Percentiles rank a stretch among this genome's conserved stretches.
Evolutionary conservation across 2,113 vertebrate genomes (phyloP).

Genomic region (Cebidichthys violaceus): DNA sequence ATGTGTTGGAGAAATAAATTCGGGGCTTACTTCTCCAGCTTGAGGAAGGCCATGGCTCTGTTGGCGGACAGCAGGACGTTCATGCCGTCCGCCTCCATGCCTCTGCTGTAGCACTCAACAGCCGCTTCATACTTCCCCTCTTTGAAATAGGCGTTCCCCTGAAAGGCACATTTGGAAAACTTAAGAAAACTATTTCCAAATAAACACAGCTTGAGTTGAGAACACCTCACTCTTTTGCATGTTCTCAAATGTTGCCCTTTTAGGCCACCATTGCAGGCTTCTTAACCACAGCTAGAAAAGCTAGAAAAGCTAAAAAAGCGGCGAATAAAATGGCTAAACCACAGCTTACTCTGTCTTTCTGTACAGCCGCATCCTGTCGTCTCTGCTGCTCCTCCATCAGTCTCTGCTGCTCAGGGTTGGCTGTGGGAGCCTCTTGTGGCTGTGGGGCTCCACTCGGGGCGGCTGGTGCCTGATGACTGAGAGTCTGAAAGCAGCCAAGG

Average conservation of each 20-base stretch:
- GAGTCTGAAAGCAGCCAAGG: constrained; percentile 42
- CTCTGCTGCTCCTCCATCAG: constrained; percentile 82
- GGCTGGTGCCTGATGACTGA: neutral
- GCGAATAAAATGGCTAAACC: no score
- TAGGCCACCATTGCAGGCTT: neutral
- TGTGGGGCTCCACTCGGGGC: constrained; percentile 1
- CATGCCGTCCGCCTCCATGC: constrained; percentile 90
- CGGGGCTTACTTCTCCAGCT: constrained; percentile 87
- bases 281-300: neutral
- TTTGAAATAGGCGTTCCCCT: constrained; percentile 98
- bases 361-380: constrained; percentile 90
- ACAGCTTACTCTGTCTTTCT: constrained; percentile 91
- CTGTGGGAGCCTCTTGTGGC: constrained; percentile 29
- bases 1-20: neutral
- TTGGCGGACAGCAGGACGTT: constrained; percentile 96
- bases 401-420: constrained; percentile 72
- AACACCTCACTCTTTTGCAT: neutral
- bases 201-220: neutral
- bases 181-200: neutral
- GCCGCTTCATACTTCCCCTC: constrained; percentile 94
- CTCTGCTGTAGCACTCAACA: constrained; percentile 91
- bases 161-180: neutral
- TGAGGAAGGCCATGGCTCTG: constrained; percentile 96
- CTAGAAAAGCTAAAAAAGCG: neutral
- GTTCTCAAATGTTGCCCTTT: neutral